Percentiles rank a stretch among this genome's conserved stretches.
Conservation (phyloP, 2,888 invertebrate species). For the Drosophila suboccidentalis region DNA sequence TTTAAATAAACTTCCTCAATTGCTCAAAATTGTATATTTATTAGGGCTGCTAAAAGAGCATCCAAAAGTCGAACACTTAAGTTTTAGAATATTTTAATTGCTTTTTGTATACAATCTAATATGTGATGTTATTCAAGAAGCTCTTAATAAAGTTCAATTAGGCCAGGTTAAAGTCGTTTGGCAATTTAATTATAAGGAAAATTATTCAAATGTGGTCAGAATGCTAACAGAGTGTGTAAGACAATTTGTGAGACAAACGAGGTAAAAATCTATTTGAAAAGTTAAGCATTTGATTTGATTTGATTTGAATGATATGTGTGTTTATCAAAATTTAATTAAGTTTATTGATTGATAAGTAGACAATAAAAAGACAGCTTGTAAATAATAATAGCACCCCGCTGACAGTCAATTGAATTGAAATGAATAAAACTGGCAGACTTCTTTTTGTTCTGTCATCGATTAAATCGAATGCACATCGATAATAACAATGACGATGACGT, state of each 20-base stretch:
- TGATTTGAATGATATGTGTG: background rate
- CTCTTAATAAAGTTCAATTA: background rate
- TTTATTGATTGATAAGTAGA: slow-evolving; percentile 13
- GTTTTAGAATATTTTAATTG: background rate
- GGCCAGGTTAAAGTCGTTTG: background rate
- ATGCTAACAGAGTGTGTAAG: background rate
- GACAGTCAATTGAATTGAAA: slow-evolving; percentile 21
- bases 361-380: slow-evolving; percentile 5
- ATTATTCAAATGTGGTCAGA: background rate
- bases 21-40: too few species aligned
- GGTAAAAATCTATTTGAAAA: background rate
- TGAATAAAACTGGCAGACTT: slow-evolving; percentile 22
- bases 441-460: slow-evolving; percentile 29
- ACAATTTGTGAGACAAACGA: background rate
- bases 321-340: background rate
- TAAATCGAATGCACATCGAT: slow-evolving; percentile 49
- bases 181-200: background rate
- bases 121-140: background rate
- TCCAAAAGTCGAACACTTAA: background rate
- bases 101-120: background rate
- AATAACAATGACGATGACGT: slow-evolving; percentile 31
- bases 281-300: background rate
- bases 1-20: too few species aligned
- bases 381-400: slow-evolving; percentile 5
- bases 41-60: background rate